Evolutionary conservation across 2,113 vertebrate species (phyloP).

Genomic region (Nipponia nippon): DNA sequence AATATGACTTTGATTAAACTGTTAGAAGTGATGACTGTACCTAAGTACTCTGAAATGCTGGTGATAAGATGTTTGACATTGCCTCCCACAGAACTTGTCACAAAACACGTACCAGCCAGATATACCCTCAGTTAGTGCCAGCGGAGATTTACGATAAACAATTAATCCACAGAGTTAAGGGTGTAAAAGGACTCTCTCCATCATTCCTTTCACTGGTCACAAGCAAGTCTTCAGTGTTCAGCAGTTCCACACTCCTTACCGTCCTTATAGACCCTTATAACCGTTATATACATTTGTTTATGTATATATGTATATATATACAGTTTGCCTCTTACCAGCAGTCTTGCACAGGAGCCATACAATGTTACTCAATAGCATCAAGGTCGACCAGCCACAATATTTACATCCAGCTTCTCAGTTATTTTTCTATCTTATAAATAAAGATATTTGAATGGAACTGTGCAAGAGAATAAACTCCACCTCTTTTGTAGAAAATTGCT

Average conservation of each 20-base stretch:
- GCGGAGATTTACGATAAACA: not conserved
- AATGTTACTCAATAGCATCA: not conserved
- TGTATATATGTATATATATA: no score
- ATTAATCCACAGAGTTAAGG: not conserved
- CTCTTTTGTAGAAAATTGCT: not conserved
- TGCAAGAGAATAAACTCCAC: not conserved
- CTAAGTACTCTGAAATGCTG: not conserved
- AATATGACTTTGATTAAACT: slow-evolving; percentile 15
- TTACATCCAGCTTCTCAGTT: accelerated
- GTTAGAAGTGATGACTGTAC: not conserved
- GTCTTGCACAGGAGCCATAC: not conserved
- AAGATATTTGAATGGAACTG: not conserved
- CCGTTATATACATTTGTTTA: not conserved
- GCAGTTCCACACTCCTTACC: not conserved
- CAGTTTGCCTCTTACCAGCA: not conserved
- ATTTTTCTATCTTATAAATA: not conserved
- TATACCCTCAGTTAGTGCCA: not conserved
- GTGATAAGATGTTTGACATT: not conserved
- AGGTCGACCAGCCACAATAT: not conserved
- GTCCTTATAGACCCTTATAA: accelerated
- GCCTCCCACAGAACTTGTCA: not conserved
- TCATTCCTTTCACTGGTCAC: not conserved
- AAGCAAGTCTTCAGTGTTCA: not conserved
- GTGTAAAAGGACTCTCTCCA: not conserved
- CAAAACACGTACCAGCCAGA: not conserved